Percentiles rank a stretch among this genome's conserved stretches.
Evolutionary conservation across 92 coral and sea anemone genomes (phyloP).

Genomic region (Epizoanthus stellaris): DNA sequence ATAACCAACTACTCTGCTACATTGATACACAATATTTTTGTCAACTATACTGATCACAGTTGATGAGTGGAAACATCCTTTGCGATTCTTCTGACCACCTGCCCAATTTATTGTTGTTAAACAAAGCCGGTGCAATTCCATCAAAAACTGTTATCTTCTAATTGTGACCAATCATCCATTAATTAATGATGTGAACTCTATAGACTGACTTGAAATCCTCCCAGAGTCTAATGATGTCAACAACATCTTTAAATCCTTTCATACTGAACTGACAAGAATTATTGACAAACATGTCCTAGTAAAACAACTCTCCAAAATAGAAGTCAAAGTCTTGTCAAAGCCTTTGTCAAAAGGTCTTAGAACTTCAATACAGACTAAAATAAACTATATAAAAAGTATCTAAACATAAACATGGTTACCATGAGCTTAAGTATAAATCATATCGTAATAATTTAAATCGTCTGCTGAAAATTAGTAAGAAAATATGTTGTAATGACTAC

Average conservation of each 20-base stretch:
- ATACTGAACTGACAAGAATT: slow-evolving; percentile 7
- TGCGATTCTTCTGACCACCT: not conserved
- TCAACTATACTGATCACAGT: slow-evolving; percentile 2
- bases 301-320: slow-evolving; percentile 11
- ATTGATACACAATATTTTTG: not conserved
- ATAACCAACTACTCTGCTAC: not conserved
- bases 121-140: no score
- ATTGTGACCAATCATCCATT: not conserved
- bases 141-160: not conserved
- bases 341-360: slow-evolving; percentile 38
- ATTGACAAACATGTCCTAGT: slow-evolving; percentile 40
- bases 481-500: slow-evolving; percentile 37
- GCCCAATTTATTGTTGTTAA: not conserved
- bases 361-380: slow-evolving; percentile 30
- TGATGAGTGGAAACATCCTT: not conserved
- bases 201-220: not conserved
- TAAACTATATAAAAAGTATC: no score
- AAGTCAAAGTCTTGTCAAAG: not conserved
- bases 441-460: slow-evolving; percentile 33
- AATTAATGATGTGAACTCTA: not conserved
- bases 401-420: slow-evolving; percentile 20
- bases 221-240: not conserved
- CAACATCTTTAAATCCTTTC: not conserved
- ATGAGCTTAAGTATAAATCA: not conserved
- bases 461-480: slow-evolving; percentile 27